Percentiles rank a stretch among this genome's conserved stretches.
These are phyloP conservation scores for Anneissia japonica DNA, from an alignment of 35 echinoderm and acorn worm genomes.

Conservation along the genomic window DNA sequence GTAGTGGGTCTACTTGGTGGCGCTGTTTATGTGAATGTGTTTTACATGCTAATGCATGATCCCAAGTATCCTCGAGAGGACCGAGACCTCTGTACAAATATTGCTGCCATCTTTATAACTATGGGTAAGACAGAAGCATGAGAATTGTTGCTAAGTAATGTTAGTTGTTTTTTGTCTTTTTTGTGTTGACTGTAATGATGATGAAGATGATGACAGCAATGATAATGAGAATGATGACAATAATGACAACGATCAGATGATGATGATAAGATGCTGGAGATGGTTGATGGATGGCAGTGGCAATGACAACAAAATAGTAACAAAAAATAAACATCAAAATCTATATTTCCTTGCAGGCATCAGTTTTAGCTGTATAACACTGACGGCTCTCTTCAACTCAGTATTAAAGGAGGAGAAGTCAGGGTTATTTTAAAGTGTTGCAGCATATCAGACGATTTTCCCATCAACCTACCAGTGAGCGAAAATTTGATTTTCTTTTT, in stretches of 20 bases:
- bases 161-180: not conserved
- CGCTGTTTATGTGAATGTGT: constrained; percentile 78
- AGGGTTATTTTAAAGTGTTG: too few species aligned
- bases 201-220: not conserved
- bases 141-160: not conserved
- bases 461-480: too few species aligned
- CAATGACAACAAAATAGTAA: not conserved
- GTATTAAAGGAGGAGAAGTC: not conserved
- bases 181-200: not conserved
- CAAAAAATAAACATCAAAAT: not conserved
- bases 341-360: constrained; percentile 21
- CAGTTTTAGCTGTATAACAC: constrained; percentile 34
- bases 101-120: constrained; percentile 72
- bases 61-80: constrained; percentile 30
- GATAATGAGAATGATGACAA: not conserved
- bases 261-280: too few species aligned
- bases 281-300: not conserved
- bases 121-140: constrained; percentile 49
- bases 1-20: constrained; percentile 59
- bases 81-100: constrained; percentile 62
- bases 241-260: not conserved
- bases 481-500: too few species aligned
- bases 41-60: constrained; percentile 73
- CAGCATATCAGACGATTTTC: too few species aligned
- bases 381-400: constrained; percentile 42